Base-by-base conservation (phyloP, 1,140 invertebrate species). In the Frieseomelitta varia region DNA sequence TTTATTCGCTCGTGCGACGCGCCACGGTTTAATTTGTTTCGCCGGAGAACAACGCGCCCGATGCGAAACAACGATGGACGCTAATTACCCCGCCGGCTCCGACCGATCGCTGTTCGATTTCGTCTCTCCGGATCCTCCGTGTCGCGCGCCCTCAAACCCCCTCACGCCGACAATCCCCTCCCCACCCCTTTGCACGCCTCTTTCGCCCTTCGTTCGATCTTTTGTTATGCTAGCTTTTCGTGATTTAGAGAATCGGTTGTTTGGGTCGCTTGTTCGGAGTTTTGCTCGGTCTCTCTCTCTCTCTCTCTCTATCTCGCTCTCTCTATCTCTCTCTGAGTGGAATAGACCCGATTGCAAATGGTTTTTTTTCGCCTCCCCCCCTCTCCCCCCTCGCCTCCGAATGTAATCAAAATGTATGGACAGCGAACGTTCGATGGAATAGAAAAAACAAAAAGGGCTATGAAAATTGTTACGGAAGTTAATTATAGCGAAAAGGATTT, bases 1-100 rank as follows among this genome's bases (percentile, higher is more conserved):
- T 90, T 89, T 90, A 90, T 90, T 90, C 88, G 89, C 65, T 90
- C 83, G 83, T 81, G 88, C 86, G 88, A 90, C 82, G 87, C 79
- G 79, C 76, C 65, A 76, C 83, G 83, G 82, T 90, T 85, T 90
- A 90, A 90, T 90, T 90, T 88, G 89, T 90, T 88, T 90, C 86
- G 87, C 72, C 79, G 69, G 86, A 78, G 82, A 88, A 90, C 83
- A 81, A 84, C 74, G 30, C 88, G 87, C 34, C 80, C 73, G 79
- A 34, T 75, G 75, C 55, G 65, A 79, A 55, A 76, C 82, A 65
- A 71, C 86, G 76, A 87, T 79, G 85, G 77, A 85, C 82, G 88
- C 88, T 90, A 90, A 90, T 90, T 90, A 90, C 83, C 76, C 78
- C 75, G 68, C 69, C 39, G 76, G 72, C 76, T 68, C 76, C 65